phyloP scores from a whole-genome alignment of 2,797 vertebrate species.

The Martes flavigula region DNA sequence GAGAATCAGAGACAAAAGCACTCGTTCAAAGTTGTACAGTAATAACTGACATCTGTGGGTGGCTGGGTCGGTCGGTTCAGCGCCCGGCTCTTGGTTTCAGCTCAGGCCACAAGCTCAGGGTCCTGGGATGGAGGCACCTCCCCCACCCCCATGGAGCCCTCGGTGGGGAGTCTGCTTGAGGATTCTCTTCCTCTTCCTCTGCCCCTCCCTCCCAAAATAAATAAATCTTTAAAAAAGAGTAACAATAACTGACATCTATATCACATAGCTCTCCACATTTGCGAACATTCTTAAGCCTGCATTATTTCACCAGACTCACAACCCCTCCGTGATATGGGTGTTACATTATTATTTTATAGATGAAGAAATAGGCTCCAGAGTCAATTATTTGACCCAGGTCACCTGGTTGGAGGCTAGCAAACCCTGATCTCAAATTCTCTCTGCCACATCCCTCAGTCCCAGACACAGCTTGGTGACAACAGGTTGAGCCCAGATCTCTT shows the following conservation, averaged over 20 bases:
- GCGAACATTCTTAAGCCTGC: not conserved
- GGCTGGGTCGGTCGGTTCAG: not conserved
- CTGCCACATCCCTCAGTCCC: not conserved
- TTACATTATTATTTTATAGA: not conserved
- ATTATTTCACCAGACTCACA: not conserved
- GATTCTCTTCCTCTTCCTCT: not conserved
- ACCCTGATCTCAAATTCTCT: not conserved
- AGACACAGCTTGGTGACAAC: not conserved
- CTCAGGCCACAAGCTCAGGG: not conserved
- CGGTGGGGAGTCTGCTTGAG: not conserved
- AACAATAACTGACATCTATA: not conserved
- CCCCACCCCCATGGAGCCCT: not conserved
- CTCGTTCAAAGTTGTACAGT: not conserved
- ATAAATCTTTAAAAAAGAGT: not conserved
- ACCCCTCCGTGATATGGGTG: not conserved
- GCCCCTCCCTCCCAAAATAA: not conserved
- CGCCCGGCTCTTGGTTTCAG: not conserved
- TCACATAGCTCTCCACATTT: not conserved
- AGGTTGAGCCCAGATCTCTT: not conserved
- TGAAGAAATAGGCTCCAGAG: constrained; percentile 5
- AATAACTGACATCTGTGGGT: not conserved
- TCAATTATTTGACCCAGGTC: not conserved
- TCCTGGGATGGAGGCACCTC: not conserved
- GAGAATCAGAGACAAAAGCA: not conserved
- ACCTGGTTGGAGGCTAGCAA: not conserved